Percentiles rank a stretch among this genome's conserved stretches.
Conservation (phyloP, 2,888 invertebrate species). For the Patella pellucida region DNA sequence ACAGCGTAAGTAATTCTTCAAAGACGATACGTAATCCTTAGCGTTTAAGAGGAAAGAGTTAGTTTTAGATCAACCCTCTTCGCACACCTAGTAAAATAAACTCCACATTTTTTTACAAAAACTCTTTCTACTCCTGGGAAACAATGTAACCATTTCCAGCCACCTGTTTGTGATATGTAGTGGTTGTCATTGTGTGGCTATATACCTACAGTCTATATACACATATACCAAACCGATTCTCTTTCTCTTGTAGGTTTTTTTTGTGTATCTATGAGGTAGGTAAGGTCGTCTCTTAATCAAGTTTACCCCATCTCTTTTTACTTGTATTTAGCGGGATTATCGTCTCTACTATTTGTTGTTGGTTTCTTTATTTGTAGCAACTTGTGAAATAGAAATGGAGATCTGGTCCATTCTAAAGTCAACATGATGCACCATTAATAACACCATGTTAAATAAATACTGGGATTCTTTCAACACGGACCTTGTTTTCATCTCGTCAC, state of each 20-base stretch:
- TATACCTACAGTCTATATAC: too few species aligned
- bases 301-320: constrained; percentile 7
- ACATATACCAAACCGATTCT: neutral
- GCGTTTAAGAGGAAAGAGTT: constrained; percentile 1
- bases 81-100: constrained; percentile 7
- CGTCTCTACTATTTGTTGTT: constrained; percentile 5
- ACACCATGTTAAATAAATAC: constrained; percentile 9
- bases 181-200: too few species aligned
- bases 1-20: constrained; percentile 7
- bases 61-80: neutral
- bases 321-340: neutral
- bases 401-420: neutral
- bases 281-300: neutral
- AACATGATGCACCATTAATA: constrained; percentile 9
- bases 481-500: neutral
- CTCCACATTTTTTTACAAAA: neutral
- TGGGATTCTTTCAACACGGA: neutral
- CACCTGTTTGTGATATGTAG: constrained; percentile 9
- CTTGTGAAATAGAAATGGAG: constrained; percentile 2
- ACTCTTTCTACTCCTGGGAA: neutral
- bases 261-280: neutral
- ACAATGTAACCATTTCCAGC: neutral
- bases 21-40: neutral
- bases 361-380: constrained; percentile 9
- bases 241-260: neutral